Conservation (phyloP, 2,113 vertebrate genomes). For the Odontophorus gujanensis region DNA sequence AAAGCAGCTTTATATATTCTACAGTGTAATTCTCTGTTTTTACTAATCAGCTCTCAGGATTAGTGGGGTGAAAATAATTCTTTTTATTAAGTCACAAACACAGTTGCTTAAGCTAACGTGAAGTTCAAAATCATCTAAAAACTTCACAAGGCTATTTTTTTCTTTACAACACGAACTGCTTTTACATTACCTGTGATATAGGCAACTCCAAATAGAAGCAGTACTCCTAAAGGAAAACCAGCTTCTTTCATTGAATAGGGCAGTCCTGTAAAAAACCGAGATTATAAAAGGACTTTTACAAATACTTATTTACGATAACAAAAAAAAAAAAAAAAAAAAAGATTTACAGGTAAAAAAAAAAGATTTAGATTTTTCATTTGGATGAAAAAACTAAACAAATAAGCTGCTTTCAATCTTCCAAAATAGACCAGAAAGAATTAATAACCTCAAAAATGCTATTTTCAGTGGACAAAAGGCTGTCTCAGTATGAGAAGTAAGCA, state of each 20-base stretch:
- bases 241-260: slow-evolving; percentile 94
- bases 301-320: neutral
- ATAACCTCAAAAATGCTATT: neutral
- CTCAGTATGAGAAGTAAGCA: neutral
- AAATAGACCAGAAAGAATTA: neutral
- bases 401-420: neutral
- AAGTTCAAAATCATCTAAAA: slow-evolving; percentile 2
- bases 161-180: neutral
- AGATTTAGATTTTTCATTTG: too few species aligned
- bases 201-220: slow-evolving; percentile 87
- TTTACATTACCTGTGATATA: slow-evolving; percentile 86
- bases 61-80: slow-evolving; percentile 39
- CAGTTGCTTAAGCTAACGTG: neutral
- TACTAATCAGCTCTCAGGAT: slow-evolving; percentile 59
- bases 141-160: neutral
- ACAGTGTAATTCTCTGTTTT: slow-evolving; percentile 29
- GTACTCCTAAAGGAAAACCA: slow-evolving; percentile 90
- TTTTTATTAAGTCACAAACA: slow-evolving; percentile 31
- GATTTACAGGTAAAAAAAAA: too few species aligned
- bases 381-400: neutral
- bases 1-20: slow-evolving; percentile 46
- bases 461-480: neutral
- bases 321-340: neutral
- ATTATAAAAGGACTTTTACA: neutral
- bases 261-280: slow-evolving; percentile 80